A percentile compares a stretch with the other conserved stretches of the same genome.
phyloP scores from a whole-genome alignment of 2,888 invertebrate genomes.

The Drosophila merina region DNA sequence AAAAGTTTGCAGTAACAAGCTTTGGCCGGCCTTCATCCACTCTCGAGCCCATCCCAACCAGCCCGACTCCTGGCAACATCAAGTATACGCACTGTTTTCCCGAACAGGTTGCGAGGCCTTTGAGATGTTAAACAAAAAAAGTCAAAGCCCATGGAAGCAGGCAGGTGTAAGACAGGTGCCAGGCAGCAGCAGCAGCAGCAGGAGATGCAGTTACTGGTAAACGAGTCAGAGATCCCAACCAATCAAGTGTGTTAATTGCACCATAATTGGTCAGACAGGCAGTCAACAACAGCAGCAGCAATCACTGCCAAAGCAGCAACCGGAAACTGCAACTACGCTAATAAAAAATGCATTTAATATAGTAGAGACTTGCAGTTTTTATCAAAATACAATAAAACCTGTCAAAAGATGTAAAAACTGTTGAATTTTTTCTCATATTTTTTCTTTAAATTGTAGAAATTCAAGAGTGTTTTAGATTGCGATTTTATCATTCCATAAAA shows the following conservation, averaged over 20 bases:
- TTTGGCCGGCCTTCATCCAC: constrained; percentile 6
- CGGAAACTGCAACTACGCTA: constrained; percentile 5
- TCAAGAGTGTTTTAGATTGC: too few relatives aligned
- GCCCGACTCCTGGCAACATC: constrained; percentile 11
- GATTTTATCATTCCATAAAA: too few relatives aligned
- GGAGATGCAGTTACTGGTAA: constrained; percentile 40
- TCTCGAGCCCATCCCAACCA: background rate
- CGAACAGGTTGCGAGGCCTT: constrained; percentile 44
- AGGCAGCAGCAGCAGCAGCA: constrained; percentile 15
- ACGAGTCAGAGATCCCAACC: constrained; percentile 53
- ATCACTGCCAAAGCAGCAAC: constrained; percentile 11
- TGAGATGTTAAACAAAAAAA: constrained; percentile 57
- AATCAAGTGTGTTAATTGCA: constrained; percentile 78
- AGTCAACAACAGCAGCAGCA: constrained; percentile 48
- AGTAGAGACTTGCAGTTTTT: background rate
- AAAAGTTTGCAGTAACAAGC: constrained; percentile 43
- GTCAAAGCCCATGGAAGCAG: constrained; percentile 39
- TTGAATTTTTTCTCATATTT: too few relatives aligned
- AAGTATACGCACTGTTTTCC: constrained; percentile 38
- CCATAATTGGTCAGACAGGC: constrained; percentile 77
- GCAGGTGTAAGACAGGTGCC: constrained; percentile 8
- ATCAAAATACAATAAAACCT: too few relatives aligned
- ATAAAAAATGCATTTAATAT: background rate
- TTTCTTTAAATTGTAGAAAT: too few relatives aligned
- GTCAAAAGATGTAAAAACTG: too few relatives aligned